Percentiles rank a stretch among this genome's conserved stretches.
Conservation (phyloP, 2,888 invertebrate genomes). For the Portevinia maculata region DNA sequence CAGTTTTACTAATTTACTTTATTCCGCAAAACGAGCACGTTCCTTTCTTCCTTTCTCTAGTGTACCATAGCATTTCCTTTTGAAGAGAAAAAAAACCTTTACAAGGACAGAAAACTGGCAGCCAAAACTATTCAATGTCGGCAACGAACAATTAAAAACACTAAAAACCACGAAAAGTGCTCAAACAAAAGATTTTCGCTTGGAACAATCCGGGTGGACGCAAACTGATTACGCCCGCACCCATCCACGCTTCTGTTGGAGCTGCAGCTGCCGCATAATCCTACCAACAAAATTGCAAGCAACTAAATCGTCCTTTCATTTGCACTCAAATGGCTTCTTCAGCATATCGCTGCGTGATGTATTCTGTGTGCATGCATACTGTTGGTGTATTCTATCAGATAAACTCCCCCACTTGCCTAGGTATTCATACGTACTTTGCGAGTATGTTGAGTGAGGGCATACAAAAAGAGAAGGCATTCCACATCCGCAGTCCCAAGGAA, state of each 20-base stretch:
- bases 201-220: slow-evolving; percentile 45
- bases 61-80: neutral
- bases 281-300: slow-evolving; percentile 57
- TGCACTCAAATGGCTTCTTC: slow-evolving; percentile 57
- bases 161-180: slow-evolving; percentile 69
- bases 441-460: neutral
- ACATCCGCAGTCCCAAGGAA: slow-evolving; percentile 28
- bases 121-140: slow-evolving; percentile 70
- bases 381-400: slow-evolving; percentile 64
- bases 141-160: slow-evolving; percentile 70
- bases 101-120: slow-evolving; percentile 64
- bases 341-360: slow-evolving; percentile 14
- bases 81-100: slow-evolving; percentile 27
- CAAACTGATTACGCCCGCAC: slow-evolving; percentile 50
- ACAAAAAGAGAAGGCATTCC: slow-evolving; percentile 39
- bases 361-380: slow-evolving; percentile 39
- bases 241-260: slow-evolving; percentile 17
- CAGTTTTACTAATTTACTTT: slow-evolving; percentile 68
- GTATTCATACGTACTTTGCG: neutral
- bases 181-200: slow-evolving; percentile 64
- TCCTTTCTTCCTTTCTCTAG: slow-evolving; percentile 11
- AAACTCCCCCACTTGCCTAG: slow-evolving; percentile 27
- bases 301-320: slow-evolving; percentile 69
- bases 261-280: slow-evolving; percentile 48
- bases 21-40: slow-evolving; percentile 45